These are phyloP conservation scores for Procavia capensis DNA, from an alignment of 2,113 vertebrate species.

Conservation along the genomic window DNA sequence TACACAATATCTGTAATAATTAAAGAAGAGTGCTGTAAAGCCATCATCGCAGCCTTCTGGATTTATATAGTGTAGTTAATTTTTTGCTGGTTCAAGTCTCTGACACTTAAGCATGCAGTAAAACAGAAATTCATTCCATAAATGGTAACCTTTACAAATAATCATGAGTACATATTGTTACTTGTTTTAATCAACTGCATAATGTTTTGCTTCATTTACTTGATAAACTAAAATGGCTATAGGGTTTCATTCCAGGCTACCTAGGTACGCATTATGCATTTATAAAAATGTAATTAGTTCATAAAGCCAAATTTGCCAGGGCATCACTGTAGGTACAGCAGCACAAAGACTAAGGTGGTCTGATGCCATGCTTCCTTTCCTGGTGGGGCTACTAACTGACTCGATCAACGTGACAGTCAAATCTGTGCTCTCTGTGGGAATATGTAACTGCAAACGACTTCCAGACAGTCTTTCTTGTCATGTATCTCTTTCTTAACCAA, in stretches of 20 bases:
- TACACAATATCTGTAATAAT: conserved; percentile 15
- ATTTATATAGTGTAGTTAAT: conserved; percentile 13
- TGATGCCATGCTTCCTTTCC: neutral
- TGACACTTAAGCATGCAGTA: conserved; percentile 46
- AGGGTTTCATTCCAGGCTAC: conserved; percentile 34
- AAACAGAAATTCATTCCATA: conserved; percentile 62
- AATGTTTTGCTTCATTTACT: conserved; percentile 65
- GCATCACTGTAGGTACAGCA: neutral
- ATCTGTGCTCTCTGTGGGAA: neutral
- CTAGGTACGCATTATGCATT: conserved; percentile 30
- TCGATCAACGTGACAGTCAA: neutral
- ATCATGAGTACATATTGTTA: conserved; percentile 56
- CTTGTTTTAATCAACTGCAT: conserved; percentile 53
- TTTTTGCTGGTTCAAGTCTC: conserved; percentile 47
- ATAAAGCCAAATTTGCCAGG: conserved; percentile 50
- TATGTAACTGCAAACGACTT: neutral
- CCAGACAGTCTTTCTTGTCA: conserved; percentile 30
- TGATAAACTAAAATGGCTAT: conserved; percentile 65
- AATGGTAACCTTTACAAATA: conserved; percentile 60
- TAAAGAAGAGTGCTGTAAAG: neutral
- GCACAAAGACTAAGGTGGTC: neutral
- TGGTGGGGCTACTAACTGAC: neutral
- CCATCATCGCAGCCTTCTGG: conserved; percentile 10
- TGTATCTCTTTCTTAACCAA: conserved; percentile 18
- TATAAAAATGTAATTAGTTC: conserved; percentile 61